A percentile compares a stretch with the other conserved stretches of the same genome.
These are phyloP conservation scores for Palythoa heliodiscus DNA, from an alignment of 92 coral and sea anemone genomes.

Conservation along the genomic window DNA sequence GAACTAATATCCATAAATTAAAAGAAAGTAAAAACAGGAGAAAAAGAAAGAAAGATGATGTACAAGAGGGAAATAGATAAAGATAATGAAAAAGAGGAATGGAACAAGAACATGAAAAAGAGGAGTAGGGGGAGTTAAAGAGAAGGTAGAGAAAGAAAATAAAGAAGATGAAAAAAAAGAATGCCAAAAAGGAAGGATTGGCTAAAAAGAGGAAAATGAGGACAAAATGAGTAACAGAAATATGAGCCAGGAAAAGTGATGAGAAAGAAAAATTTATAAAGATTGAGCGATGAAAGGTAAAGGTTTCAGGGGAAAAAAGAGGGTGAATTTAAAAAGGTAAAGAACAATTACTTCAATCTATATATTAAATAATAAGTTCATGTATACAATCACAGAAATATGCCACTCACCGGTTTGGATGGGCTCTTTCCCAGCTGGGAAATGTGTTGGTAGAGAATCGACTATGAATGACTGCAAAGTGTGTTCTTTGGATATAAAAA, in stretches of 20 bases:
- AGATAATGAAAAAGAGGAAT: too few relatives aligned
- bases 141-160: too few relatives aligned
- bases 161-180: neutral
- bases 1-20: neutral
- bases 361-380: too few relatives aligned
- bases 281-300: too few relatives aligned
- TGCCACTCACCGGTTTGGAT: conserved; percentile 83
- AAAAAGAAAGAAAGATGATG: neutral
- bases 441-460: conserved; percentile 98
- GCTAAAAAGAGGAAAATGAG: neutral
- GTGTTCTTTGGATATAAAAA: conserved; percentile 60
- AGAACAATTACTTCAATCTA: too few relatives aligned
- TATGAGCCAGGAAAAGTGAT: neutral
- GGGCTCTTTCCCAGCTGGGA: conserved; percentile 99
- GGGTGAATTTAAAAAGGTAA: too few relatives aligned
- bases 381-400: too few relatives aligned
- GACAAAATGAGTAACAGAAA: neutral
- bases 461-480: conserved; percentile 93
- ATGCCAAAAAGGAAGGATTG: neutral
- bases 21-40: neutral
- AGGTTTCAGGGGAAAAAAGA: too few relatives aligned
- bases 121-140: too few relatives aligned
- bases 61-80: neutral
- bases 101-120: too few relatives aligned
- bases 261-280: too few relatives aligned